Evolutionary conservation across 2,888 invertebrate species (phyloP), one percentile per base, ranked within the genome.

Genomic region (Mythimna lalbum): DNA sequence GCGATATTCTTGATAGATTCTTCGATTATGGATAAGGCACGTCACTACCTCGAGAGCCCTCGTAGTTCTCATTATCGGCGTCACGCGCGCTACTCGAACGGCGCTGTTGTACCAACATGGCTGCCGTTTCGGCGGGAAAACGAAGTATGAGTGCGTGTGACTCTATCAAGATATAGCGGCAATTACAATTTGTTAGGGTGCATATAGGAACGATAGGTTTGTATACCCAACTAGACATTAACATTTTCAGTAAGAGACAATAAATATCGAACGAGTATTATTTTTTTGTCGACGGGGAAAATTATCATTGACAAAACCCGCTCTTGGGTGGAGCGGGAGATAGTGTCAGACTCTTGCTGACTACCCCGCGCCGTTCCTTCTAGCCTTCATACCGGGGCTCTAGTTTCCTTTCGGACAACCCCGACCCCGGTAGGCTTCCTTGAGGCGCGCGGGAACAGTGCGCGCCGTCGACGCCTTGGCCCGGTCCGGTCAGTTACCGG

Each of bases 1-100:
- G 66, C 57, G 49, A 80, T 78, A 73, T 76, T 66, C 39, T 49
- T 57, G 75, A 83, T 75, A 60, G 57, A 87, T 88, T 83, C 76
- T 82, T 76, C 74, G 87, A 88, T 88, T 87, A 78, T 85, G 73
- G 94, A 94, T 95, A 95, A 86, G 87, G 89, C 95, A 95, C 94
- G 95, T 88, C 83, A 76, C 71, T 76, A 82, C 81, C 83, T 81
- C 53, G 67, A 88, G 84, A 88, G 88, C 82, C 84, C 85, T 84
- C 87, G 87, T 89, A 90, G 87, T 90, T 89, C 86, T 86, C 88
- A 90, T 93, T 93, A 92, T 92, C 81, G 78, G 72, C 86, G 90
- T 92, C 94, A 94, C 94, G 94, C 87, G 91, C 93, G 85, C 73
- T 67, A 62, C 84, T 92, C 84, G 71, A 93, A 91, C 88, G 88